Percentiles rank a stretch among this genome's conserved stretches.
Evolutionary conservation across 1,140 invertebrate species (phyloP).

Genomic region (Wiebesia pumilae): DNA sequence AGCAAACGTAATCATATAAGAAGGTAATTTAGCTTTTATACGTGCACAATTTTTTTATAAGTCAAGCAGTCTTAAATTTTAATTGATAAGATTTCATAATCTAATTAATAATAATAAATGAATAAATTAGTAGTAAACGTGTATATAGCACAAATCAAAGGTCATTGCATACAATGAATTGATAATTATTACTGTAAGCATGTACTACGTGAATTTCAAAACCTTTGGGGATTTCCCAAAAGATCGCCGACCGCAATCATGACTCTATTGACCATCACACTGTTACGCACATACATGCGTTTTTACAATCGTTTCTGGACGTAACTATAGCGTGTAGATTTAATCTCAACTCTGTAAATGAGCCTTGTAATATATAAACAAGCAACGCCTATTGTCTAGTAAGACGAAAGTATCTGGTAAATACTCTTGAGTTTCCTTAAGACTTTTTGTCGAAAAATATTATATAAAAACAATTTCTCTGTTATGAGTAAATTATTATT

Average conservation of each 20-base stretch:
- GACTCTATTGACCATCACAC: neutral
- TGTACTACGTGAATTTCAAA: slow-evolving; percentile 14
- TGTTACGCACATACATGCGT: neutral
- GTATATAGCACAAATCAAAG: neutral
- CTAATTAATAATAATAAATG: no score
- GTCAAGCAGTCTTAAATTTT: no score
- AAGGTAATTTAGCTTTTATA: no score
- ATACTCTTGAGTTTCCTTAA: neutral
- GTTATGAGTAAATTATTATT: no score
- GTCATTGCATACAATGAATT: neutral
- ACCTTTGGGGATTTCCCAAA: slow-evolving; percentile 8
- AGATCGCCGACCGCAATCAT: neutral
- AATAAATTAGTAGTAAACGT: no score
- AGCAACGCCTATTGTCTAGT: neutral
- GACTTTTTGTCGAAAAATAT: no score
- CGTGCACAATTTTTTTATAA: no score
- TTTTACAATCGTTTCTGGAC: neutral
- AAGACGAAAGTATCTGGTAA: neutral
- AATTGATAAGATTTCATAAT: no score
- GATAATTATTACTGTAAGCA: neutral
- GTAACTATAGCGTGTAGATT: slow-evolving; percentile 5
- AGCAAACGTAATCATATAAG: no score
- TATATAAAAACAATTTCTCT: no score
- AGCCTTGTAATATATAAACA: slow-evolving; percentile 42
- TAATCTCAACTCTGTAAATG: slow-evolving; percentile 17